Conservation (phyloP, 1,140 invertebrate species). For the Orussus abietinus region DNA sequence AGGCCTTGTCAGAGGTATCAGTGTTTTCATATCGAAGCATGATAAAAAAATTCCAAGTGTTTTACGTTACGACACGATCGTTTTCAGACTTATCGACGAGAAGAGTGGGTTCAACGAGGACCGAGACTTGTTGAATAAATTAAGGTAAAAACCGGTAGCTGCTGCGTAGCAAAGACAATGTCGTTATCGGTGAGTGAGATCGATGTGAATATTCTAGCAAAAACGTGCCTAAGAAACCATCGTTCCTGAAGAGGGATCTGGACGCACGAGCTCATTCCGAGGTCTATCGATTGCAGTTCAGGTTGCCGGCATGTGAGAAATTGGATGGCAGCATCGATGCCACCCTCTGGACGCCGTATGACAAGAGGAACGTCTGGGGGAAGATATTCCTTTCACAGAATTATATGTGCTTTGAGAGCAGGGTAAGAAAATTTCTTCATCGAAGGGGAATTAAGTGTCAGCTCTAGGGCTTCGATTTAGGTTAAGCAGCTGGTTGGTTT, state of each 20-base stretch:
- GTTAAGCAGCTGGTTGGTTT: slow-evolving; percentile 79
- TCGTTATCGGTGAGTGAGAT: no score
- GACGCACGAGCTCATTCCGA: slow-evolving; percentile 92
- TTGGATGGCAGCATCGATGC: slow-evolving; percentile 89
- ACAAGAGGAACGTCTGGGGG: slow-evolving; percentile 87
- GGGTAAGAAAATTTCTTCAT: no score
- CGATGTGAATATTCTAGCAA: no score
- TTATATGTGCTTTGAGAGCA: slow-evolving; percentile 94
- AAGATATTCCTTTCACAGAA: slow-evolving; percentile 89
- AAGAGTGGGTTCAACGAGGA: slow-evolving; percentile 82
- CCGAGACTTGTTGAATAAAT: slow-evolving; percentile 73
- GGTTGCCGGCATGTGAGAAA: slow-evolving; percentile 83
- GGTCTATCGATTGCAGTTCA: slow-evolving; percentile 77
- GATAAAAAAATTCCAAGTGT: slow-evolving; percentile 16
- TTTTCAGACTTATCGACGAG: slow-evolving; percentile 76
- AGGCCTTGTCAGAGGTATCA: slow-evolving; percentile 13
- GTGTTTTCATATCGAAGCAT: slow-evolving; percentile 28
- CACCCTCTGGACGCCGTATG: slow-evolving; percentile 92
- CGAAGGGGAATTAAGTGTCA: slow-evolving; percentile 5
- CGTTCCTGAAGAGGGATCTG: slow-evolving; percentile 88
- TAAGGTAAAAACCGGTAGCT: slow-evolving; percentile 62
- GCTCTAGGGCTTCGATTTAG: no score
- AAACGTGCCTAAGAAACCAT: slow-evolving; percentile 81
- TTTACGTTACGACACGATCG: slow-evolving; percentile 17
- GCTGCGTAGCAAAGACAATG: no score